Base-by-base conservation (phyloP, 1,140 invertebrate genomes). In the Liolophura sinensis region DNA sequence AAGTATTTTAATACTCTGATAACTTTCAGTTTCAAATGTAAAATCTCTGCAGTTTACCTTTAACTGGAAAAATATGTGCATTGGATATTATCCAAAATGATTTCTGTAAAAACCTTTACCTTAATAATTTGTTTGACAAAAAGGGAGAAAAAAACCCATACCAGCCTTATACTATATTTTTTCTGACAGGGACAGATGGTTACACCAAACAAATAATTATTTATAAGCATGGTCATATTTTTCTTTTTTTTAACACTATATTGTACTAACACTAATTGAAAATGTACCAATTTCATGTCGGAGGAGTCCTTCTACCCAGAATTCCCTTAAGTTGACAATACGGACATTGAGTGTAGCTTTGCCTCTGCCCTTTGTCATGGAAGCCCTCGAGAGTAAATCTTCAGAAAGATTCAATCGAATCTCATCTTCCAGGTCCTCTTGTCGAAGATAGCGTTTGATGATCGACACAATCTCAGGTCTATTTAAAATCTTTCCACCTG, bases 241-340 rank as follows among this genome's bases (percentile, higher is more conserved):
- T 25, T 48, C 6, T n/a, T 16, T 61, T n/a, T 11, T n/a, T 14
- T 46, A 60, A 18, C 16, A 18, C n/a, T 54, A 54, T 5, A 54
- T 12, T 12, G 3, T 20, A 50, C 24, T 54, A 54, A 54, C 14
- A 40, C 16, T n/a, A n/a, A 14, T 60, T 4, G 1, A 18, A 46
- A 18, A 1, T 50, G 54, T 66, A 82, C 80, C 80, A 52, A 82
- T 68, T 70, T 82, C 80, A 75, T 82, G 80, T 20, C 77, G 60
- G 6, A 82, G 71, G 16, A 82, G 64, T 52, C 80, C 80, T 24
- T 80, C 79, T 6, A 78, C 73, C 78, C 80, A 81, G 46, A 70
- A 65, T 62, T 80, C 77, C 55, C 79, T 60, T 7, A 80, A 61
- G 60, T 80, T 78, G 25, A 75, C 70, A n/a, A 75, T 62, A 12